Percentiles rank a stretch among this genome's conserved stretches.
These are phyloP conservation scores for Hypercompe scribonia DNA, from an alignment of 2,888 invertebrate genomes.

Conservation along the genomic window DNA sequence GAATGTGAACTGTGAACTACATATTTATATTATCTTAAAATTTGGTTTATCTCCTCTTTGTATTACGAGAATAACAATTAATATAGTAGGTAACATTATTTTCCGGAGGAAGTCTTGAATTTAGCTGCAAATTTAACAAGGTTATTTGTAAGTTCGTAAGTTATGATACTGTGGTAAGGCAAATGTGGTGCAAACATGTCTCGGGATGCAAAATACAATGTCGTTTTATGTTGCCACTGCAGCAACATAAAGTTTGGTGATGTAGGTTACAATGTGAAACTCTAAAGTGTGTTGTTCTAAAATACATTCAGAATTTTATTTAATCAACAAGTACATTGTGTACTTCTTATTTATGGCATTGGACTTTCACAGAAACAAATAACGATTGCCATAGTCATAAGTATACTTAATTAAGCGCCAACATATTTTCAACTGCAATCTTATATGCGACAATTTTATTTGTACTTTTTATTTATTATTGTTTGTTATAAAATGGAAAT, in stretches of 20 bases:
- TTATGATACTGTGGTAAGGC: not conserved
- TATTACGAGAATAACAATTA: not conserved
- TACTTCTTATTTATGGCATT: not conserved
- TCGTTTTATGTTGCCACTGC: conserved; percentile 24
- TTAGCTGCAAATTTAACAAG: not conserved
- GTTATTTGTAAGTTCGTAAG: not conserved
- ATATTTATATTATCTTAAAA: not conserved
- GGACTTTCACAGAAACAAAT: not conserved
- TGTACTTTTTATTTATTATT: no score
- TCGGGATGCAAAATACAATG: conserved; percentile 23
- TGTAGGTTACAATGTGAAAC: conserved; percentile 38
- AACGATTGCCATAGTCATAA: no score
- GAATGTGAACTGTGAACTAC: no score
- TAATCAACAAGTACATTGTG: not conserved
- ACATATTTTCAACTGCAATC: no score
- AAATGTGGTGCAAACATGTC: conserved; percentile 18
- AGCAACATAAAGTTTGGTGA: conserved; percentile 21
- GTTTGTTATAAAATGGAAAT: no score
- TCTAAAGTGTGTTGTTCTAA: conserved; percentile 33
- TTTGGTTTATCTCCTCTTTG: not conserved
- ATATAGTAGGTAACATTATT: not conserved
- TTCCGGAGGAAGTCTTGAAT: not conserved
- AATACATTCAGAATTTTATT: no score
- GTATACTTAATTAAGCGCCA: no score
- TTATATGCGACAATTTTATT: no score